Evolutionary conservation across 2,113 vertebrate genomes (phyloP).

Genomic region (Microcebus tavaratra): DNA sequence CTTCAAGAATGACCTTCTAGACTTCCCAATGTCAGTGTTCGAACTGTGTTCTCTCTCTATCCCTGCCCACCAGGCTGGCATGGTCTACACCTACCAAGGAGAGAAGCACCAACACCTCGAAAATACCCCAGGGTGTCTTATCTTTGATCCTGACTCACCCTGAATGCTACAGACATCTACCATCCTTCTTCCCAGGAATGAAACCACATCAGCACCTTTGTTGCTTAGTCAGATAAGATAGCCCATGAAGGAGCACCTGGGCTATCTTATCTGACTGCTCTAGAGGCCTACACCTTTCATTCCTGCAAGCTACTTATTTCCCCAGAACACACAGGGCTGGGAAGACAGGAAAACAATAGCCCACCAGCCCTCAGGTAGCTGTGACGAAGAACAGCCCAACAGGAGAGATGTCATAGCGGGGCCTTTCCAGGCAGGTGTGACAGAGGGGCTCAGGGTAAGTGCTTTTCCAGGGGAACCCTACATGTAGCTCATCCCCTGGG

Average conservation of each 20-base stretch:
- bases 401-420: background rate
- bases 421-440: too few relatives aligned
- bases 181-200: background rate
- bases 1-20: background rate
- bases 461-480: background rate
- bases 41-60: background rate
- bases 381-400: background rate
- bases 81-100: background rate
- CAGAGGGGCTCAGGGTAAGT: too few relatives aligned
- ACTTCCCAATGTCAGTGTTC: background rate
- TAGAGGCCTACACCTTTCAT: background rate
- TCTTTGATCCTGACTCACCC: background rate
- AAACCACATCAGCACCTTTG: background rate
- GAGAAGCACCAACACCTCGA: background rate
- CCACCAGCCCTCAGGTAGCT: background rate
- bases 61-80: background rate
- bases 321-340: background rate
- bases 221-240: background rate
- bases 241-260: too few relatives aligned
- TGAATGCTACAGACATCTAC: background rate
- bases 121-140: background rate
- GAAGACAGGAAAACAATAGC: background rate
- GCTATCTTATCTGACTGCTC: background rate
- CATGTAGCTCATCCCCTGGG: accelerated
- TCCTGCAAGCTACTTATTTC: background rate